Percentiles rank a stretch among this genome's conserved stretches.
These are phyloP conservation scores for Bugula neritina DNA, from an alignment of 2,888 invertebrate species.

Conservation along the genomic window DNA sequence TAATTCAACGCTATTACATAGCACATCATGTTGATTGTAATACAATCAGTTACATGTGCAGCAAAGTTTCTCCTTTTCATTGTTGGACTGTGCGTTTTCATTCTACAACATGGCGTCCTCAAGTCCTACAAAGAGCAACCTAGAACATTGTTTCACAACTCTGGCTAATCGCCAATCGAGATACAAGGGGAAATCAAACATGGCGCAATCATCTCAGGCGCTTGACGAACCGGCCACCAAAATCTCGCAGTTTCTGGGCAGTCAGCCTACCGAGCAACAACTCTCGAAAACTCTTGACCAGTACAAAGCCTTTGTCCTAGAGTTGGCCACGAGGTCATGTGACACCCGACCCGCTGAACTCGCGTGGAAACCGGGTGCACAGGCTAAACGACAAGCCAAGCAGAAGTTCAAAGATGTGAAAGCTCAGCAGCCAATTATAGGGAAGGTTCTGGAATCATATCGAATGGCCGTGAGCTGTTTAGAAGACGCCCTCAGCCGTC, in stretches of 20 bases:
- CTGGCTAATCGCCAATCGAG: neutral
- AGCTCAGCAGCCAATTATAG: neutral
- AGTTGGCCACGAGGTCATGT: neutral
- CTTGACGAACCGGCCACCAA: neutral
- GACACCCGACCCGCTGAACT: neutral
- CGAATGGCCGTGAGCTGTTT: neutral
- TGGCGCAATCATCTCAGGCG: neutral
- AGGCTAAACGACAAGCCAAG: neutral
- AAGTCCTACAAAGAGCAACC: no score
- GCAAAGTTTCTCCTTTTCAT: no score
- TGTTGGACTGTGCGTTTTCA: no score
- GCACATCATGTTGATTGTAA: no score
- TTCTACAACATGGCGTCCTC: no score
- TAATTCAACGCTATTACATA: no score
- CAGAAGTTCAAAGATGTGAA: neutral
- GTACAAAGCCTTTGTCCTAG: constrained; percentile 9
- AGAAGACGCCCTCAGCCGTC: neutral
- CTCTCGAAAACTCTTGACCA: neutral
- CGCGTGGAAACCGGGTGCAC: neutral
- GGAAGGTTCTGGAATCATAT: neutral
- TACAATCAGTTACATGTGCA: no score
- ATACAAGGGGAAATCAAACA: neutral
- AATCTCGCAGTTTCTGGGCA: neutral
- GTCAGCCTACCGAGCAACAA: neutral
- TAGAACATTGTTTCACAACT: no score